Base-by-base conservation (phyloP, 2,113 vertebrate species). In the Labeo rohita region DNA sequence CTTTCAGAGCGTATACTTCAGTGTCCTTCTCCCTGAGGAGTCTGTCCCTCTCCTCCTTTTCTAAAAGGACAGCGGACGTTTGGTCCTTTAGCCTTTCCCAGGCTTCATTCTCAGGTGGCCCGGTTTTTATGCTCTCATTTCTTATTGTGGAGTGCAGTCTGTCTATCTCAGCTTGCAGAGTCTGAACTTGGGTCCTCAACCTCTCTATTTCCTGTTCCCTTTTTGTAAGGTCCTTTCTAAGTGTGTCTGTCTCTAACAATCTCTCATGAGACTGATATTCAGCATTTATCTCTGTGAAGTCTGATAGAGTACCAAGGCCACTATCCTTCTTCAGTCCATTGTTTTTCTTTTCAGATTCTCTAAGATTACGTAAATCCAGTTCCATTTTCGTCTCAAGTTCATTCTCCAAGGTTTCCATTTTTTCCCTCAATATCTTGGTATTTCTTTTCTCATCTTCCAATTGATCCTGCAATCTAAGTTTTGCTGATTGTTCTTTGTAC, bases 1-100 rank as follows among this genome's bases (percentile, higher is more conserved):
- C 90, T 56, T 83, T 93, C 70, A 92, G 88, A 28, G 47, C 0
- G 63, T 88, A 89, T 28, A 93, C 90, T 90, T 93, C 87, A 2
- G 68, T 18, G 18, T 93, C 90, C 49, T 84, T 91, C 47, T 91
- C 65, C 21, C 15, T 90, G 49, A 93, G 87, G 39, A 84, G 84
- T 39, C 12, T 88, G 61, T 74, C 73, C 2, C 52, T 72, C 86
- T 92, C 87, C 80, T 92, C 75, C 0, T 88, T 70, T 82, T 91
- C 89, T 87, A 83, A 65, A 23, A 87, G 85, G 61, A 89, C 52
- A 23, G 77, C 34, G 23, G 84, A 86, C 21, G 85, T 28, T 45
- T 63, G 74, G 39, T 73, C 23, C 12, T 50, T 77, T 54, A 88
- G 13, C 77, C 8, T 70, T 77, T 28, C 85, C 66, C 16, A 50